Base-by-base conservation (phyloP, 2,113 vertebrate genomes). In the Ochotona princeps region DNA sequence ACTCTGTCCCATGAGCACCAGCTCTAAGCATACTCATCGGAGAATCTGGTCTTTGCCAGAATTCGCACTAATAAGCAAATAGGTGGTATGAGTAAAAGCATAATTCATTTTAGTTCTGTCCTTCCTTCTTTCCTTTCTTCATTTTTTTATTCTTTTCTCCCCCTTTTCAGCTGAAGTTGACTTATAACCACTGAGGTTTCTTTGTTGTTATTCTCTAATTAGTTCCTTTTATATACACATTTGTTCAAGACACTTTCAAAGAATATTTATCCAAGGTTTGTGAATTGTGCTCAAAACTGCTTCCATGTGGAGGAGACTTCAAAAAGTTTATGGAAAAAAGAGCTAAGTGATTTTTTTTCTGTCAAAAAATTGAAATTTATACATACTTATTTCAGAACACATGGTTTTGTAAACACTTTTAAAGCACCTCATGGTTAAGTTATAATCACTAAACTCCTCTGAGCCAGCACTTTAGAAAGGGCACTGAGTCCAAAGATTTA, bases 1-100 rank as follows among this genome's bases (percentile, higher is more conserved):
- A 79, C 51, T 90, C 84, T 92, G 74, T 32, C 57, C 85, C 89
- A 79, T 65, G 76, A 95, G 92, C 92, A 86, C 65, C 70, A 82
- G 63, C 66, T 87, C 51, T 14, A 83, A 79, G 72, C 17, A 26
- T 61, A 15, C 60, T 83, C 81, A 88, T 70, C 49, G 87, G 51
- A 90, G 69, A 60, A 91, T 92, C 91, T 95, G 76, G 15, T 86
- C 44, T 87, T 96, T 5, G 0, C 51, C 49, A 91, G 74, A 90
- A 92, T 63, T 93, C 57, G 89, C 0, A 7, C 51, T 75, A 89
- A 86, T 25, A 87, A 83, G 91, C 23, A 90, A 90, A 82, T 61
- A 60, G 18, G 44, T 79, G 90, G 81, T 92, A 66, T 87, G 60
- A 92, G 30, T 15, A 92, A 93, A 93, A 35, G 17, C 73, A n/a